Evolutionary conservation across 1,140 invertebrate genomes (phyloP).

Genomic region (Zaprionus tsacasi): DNA sequence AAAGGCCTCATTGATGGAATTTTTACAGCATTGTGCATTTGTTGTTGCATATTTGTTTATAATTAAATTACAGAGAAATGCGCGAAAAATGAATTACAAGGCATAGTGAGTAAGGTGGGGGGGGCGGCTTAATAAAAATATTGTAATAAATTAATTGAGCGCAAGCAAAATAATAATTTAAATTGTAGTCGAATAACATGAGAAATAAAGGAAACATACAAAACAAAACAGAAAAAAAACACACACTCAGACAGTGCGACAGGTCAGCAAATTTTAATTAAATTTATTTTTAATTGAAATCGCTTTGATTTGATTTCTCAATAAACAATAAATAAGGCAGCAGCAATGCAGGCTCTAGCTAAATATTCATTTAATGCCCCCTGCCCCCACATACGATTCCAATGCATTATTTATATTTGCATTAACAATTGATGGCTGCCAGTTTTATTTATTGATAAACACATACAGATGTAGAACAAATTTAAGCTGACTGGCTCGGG

Average conservation of each 20-base stretch:
- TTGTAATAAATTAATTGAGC: conserved; percentile 80
- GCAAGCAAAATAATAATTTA: conserved; percentile 73
- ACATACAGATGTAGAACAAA: conserved; percentile 7
- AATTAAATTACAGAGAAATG: conserved; percentile 72
- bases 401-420: conserved; percentile 3
- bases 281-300: conserved; percentile 77
- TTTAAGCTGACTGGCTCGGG: conserved; percentile 20
- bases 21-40: conserved; percentile 43
- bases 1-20: conserved; percentile 42
- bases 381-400: background rate
- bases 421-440: conserved; percentile 24
- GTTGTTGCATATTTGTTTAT: conserved; percentile 78
- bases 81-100: conserved; percentile 48
- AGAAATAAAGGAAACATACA: conserved; percentile 24
- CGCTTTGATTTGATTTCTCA: conserved; percentile 65
- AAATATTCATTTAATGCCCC: conserved; percentile 27
- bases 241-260: conserved; percentile 9
- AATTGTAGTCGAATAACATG: conserved; percentile 39
- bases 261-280: conserved; percentile 68
- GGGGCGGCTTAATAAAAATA: conserved; percentile 57
- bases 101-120: background rate
- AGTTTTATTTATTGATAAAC: conserved; percentile 12
- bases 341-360: background rate
- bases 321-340: conserved; percentile 29
- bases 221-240: conserved; percentile 8